Base-by-base conservation (phyloP, 1,140 invertebrate species). In the Diploscapter pachys region DNA sequence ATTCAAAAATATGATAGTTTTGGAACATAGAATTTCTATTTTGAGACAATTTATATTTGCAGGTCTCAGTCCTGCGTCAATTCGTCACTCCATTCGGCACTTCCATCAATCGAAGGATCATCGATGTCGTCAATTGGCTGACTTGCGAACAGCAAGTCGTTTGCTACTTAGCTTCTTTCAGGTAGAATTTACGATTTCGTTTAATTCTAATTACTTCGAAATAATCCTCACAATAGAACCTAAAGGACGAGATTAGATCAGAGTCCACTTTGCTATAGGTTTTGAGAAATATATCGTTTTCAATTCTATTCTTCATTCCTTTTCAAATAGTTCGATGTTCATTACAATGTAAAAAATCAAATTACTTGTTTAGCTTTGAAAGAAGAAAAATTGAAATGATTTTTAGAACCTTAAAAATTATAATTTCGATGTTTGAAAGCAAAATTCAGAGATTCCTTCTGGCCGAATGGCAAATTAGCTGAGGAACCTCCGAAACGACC, bases 81-180 rank as follows among this genome's bases (percentile, higher is more conserved):
- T 52, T 76, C 63, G 75, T 92, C 63, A 91, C 91, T 9, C 92
- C 92, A 88, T 91, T 92, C 85, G 92, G 92, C 11, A 92, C 93
- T 81, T 92, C 92, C 80, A 91, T 94, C 31, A 94, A 94, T 87
- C 88, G 92, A 81, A 91, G 93, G 86, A 95, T 98, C 78, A 89
- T 95, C 13, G 93, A 96, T 81, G 92, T 93, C 83, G 93, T 96
- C 4, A 91, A 93, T n/a, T 90, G 90, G 76, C 87, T 94, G 78
- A 95, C 93, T 1, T 93, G 92, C 81, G 92, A 93, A 49, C 91
- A 92, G 73, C 93, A 93, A 86, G 91, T 96, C 72, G 92, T 93
- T 3, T 92, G 93, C 79, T 95, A 94, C 87, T 89, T 97, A 72
- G 90, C 91, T 85, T 88, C 91, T 69, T 92, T 96, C 83, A 93